These are phyloP conservation scores for Arvicanthis niloticus DNA, from an alignment of 2,113 vertebrate species.

Conservation along the genomic window DNA sequence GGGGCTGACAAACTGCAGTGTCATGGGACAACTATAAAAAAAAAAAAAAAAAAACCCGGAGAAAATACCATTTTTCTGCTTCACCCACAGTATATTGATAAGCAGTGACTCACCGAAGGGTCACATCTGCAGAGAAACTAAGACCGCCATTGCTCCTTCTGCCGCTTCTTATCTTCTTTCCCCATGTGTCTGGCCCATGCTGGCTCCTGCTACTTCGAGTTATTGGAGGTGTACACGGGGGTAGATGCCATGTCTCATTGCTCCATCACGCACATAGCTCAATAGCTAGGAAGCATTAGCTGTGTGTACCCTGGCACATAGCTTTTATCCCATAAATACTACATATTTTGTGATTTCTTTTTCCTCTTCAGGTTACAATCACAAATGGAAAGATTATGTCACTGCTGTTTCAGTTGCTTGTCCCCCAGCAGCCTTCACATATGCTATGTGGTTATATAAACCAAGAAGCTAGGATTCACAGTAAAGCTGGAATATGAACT, in stretches of 20 bases:
- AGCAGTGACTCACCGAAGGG: not conserved
- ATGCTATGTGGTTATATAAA: not conserved
- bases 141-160: not conserved
- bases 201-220: not conserved
- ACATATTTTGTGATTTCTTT: not conserved
- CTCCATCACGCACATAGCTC: not conserved
- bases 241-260: not conserved
- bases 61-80: not conserved
- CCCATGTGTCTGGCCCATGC: not conserved
- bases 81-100: not conserved
- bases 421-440: not conserved
- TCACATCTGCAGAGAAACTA: not conserved
- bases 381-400: not conserved
- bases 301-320: not conserved
- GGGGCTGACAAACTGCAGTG: not conserved
- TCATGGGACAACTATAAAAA: not conserved
- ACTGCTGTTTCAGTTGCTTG: not conserved
- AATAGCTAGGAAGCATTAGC: not conserved
- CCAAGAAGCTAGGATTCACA: not conserved
- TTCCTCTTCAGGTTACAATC: not conserved
- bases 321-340: not conserved
- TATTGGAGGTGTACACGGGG: not conserved
- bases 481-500: not conserved
- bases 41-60: not conserved
- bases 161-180: not conserved